Evolutionary conservation across 2,113 vertebrate species (phyloP).

Genomic region (mouse (Mus musculus)): DNA sequence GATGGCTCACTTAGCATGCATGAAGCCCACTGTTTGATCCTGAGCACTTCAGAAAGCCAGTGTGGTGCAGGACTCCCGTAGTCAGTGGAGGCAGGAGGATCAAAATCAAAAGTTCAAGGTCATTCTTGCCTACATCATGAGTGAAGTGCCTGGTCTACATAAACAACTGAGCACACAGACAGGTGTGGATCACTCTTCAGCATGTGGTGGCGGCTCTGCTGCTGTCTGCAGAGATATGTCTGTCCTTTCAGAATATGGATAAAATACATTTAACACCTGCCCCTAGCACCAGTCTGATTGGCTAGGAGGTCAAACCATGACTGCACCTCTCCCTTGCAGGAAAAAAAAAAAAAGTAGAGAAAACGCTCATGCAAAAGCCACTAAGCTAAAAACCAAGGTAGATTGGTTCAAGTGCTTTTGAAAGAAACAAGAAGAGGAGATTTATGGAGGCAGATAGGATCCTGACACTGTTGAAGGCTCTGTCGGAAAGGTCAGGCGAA

Average conservation of each 20-base stretch:
- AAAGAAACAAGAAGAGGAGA: neutral
- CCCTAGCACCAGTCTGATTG: neutral
- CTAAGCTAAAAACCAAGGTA: neutral
- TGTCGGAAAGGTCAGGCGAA: neutral
- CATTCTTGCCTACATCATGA: neutral
- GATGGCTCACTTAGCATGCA: neutral
- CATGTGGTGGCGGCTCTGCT: neutral
- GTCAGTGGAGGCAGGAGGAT: neutral
- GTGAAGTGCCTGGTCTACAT: neutral
- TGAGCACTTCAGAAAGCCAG: neutral
- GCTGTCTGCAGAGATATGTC: neutral
- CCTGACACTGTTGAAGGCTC: neutral
- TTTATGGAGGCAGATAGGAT: neutral
- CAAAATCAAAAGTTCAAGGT: neutral
- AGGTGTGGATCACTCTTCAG: neutral
- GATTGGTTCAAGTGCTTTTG: neutral
- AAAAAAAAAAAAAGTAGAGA: neutral
- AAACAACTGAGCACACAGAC: neutral
- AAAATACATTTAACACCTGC: neutral
- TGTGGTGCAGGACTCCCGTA: neutral
- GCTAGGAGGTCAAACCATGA: neutral
- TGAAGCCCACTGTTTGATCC: neutral
- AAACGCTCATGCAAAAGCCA: neutral
- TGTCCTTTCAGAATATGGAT: neutral
- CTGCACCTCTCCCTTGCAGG: neutral